phyloP scores from a whole-genome alignment of 2,113 vertebrate genomes.

The Zapus hudsonius region DNA sequence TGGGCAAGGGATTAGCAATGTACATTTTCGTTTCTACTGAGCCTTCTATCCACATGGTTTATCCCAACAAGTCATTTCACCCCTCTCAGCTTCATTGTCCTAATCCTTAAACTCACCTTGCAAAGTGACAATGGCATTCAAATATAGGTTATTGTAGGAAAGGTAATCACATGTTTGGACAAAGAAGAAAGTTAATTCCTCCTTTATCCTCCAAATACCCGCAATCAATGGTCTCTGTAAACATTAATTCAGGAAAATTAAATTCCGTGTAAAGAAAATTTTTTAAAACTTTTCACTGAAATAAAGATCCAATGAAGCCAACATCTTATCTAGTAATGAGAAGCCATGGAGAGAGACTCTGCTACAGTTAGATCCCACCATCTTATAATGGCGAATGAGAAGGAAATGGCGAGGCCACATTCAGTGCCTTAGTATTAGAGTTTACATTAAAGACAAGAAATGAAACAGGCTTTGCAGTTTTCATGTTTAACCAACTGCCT shows the following conservation, averaged over 20 bases:
- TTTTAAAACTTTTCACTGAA: background rate
- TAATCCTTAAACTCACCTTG: background rate
- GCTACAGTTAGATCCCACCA: background rate
- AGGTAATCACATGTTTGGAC: background rate
- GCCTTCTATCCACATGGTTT: background rate
- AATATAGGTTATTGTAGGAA: background rate
- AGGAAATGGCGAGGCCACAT: background rate
- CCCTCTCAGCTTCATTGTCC: background rate
- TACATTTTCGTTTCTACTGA: background rate
- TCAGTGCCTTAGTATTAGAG: background rate
- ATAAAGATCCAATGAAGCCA: background rate
- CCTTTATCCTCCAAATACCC: background rate
- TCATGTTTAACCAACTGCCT: background rate
- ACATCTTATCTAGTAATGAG: background rate
- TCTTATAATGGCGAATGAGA: background rate
- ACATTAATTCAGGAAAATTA: background rate
- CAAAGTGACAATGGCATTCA: background rate
- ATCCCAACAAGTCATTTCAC: background rate
- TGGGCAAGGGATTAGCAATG: background rate
- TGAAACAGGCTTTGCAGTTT: background rate
- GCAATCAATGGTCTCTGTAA: background rate
- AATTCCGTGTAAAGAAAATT: background rate
- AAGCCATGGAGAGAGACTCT: background rate
- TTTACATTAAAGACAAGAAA: background rate
- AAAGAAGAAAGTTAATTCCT: background rate